Evolutionary conservation across 2,888 invertebrate species (phyloP), one percentile per base, ranked within the genome.

Genomic region (Portevinia maculata): DNA sequence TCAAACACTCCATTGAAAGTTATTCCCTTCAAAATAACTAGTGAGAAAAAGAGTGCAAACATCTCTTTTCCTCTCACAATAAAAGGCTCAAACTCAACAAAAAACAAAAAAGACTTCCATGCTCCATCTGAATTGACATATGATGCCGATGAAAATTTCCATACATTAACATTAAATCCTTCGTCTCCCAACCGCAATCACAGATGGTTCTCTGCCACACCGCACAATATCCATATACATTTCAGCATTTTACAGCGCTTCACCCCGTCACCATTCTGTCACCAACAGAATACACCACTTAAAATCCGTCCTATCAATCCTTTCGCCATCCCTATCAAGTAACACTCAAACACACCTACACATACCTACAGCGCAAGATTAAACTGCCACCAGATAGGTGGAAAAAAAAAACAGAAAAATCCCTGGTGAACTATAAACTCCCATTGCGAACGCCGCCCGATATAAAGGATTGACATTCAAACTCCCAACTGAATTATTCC

Each of bases 241-340:
- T 64, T 50, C 50, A 48, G 60, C 59, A 57, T 73, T 79, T 53
- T 34, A 60, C 24, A 79, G 46, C 60, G 8, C 32, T 73, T 60
- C 60, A 55, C 19, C 39, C 73, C 74, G 50, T 67, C 67, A 57
- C 62, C 19, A 67, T 37, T 28, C 67, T 74, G 74, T 50, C 67
- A 74, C 55, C 79, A 67, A 55, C 67, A 67, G 67, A 75, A 50
- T 55, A 60, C 41, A 57, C 62, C 73, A 71, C 64, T 78, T 78
- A 71, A 74, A 74, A 69, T 69, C 79, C 69, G 53, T 62, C 30
- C 62, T 44, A 79, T 79, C 79, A 69, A 69, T 62, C 62, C 69
- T 44, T 55, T 50, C 74, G 69, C 19, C n/a, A 30, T 13, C n/a
- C 13, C 13, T 11, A 11, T 8, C 9, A 34, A 8, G 13, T 17